Evolutionary conservation across 1,140 invertebrate species (phyloP).

Genomic region (Hycleus phaleratus): DNA sequence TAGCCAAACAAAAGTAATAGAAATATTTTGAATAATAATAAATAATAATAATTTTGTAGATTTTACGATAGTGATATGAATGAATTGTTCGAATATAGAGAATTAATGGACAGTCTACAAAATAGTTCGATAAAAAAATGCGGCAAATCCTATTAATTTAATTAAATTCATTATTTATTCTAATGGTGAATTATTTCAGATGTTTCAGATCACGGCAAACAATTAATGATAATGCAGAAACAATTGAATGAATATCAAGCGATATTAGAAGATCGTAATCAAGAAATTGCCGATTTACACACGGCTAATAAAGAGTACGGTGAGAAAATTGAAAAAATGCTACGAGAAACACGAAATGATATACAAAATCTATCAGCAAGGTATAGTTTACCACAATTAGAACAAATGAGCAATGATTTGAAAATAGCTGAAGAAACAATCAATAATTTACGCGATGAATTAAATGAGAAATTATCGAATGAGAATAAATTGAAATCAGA

Average conservation of each 20-base stretch:
- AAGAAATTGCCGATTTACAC: constrained; percentile 23
- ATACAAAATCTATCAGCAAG: constrained; percentile 29
- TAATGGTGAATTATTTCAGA: constrained; percentile 16
- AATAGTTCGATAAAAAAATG: constrained; percentile 15
- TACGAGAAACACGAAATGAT: constrained; percentile 27
- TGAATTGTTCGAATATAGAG: constrained; percentile 28
- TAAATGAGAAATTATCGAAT: neutral
- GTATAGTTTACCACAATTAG: constrained; percentile 28
- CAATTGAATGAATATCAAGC: constrained; percentile 25
- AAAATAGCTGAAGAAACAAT: constrained; percentile 22
- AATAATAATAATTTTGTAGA: constrained; percentile 14
- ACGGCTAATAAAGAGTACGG: constrained; percentile 25
- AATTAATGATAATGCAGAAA: constrained; percentile 26
- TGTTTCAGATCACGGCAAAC: constrained; percentile 24
- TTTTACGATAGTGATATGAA: constrained; percentile 26
- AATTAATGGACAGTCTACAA: constrained; percentile 1
- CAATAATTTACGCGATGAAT: constrained; percentile 19
- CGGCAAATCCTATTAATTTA: constrained; percentile 10
- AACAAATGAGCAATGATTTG: constrained; percentile 30
- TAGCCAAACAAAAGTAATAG: constrained; percentile 24
- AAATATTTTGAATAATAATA: neutral
- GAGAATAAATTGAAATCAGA: constrained; percentile 4
- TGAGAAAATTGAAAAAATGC: constrained; percentile 31
- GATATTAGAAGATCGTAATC: constrained; percentile 25
- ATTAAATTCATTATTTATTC: neutral